Evolutionary conservation across 2,797 vertebrate genomes (phyloP), one percentile per base, ranked within the genome.

Genomic region (Chelmon rostratus): DNA sequence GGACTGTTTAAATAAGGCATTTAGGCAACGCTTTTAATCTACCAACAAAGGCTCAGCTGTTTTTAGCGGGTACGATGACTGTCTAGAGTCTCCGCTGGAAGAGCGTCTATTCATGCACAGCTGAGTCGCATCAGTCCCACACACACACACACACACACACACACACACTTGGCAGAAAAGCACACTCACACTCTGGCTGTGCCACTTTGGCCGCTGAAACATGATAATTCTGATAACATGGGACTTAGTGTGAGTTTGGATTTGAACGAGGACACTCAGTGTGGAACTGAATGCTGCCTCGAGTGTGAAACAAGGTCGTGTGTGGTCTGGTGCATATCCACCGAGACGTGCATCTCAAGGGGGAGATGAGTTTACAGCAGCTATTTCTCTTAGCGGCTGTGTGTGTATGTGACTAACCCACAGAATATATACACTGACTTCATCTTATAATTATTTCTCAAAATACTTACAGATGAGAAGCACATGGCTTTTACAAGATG

Each of bases 1-100:
- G 68, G 74, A 68, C 69, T 88, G 87, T 87, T 91, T 85, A 80
- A 91, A 87, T 80, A 71, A 86, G 68, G 67, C 77, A 86, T 90
- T 90, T 76, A 88, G 68, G 44, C 72, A 64, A 68, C 10, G 13
- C 65, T 77, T 89, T 81, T 88, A 68, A 84, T 86, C 70, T 40
- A 76, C 56, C 78, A 82, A 77, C 73, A 78, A 72, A 82, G 73
- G 53, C 74, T 87, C 84, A 78, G 76, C 80, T 84, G 87, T 83
- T 85, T 72, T 71, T 72, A 70, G 66, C 68, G 54, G 68, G 86
- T 78, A 72, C 53, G 84, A 73, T 38, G 28, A 81, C 75, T 88
- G 75, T 83, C 71, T 71, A 64, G 46, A 79, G 78, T 80, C 73
- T 85, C 59, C 67, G 58, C 75, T 80, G 64, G 56, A 79, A 42